A percentile compares a stretch with the other conserved stretches of the same genome.
Evolutionary conservation across 2,113 vertebrate species (phyloP).

Genomic region (Oreotragus oreotragus): DNA sequence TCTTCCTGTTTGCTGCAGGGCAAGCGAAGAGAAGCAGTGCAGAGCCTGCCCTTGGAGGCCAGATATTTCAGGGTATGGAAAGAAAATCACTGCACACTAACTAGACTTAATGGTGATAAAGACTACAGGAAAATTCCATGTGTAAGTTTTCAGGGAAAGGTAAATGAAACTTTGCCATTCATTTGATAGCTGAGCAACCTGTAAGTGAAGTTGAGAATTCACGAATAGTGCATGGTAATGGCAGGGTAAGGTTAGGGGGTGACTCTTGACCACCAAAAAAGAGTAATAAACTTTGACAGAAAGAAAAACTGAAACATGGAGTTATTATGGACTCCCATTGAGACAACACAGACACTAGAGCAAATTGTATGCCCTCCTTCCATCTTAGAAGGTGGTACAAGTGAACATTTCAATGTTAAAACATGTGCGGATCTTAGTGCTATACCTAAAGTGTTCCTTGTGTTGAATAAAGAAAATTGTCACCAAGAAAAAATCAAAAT

Average conservation of each 20-base stretch:
- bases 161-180: slow-evolving; percentile 90
- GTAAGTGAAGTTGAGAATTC: slow-evolving; percentile 73
- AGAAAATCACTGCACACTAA: slow-evolving; percentile 89
- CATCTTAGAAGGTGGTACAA: not conserved
- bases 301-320: not conserved
- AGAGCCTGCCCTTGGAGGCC: not conserved
- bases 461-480: not conserved
- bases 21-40: not conserved
- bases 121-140: slow-evolving; percentile 89
- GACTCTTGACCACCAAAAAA: not conserved
- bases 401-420: not conserved
- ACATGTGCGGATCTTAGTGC: not conserved
- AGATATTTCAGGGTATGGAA: slow-evolving; percentile 15
- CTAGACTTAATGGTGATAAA: slow-evolving; percentile 90
- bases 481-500: not conserved
- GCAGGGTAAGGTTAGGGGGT: not conserved
- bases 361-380: not conserved
- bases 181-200: slow-evolving; percentile 88
- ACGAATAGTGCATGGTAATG: not conserved
- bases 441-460: not conserved
- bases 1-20: not conserved
- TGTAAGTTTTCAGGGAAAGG: slow-evolving; percentile 90
- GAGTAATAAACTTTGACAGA: not conserved
- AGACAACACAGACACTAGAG: not conserved
- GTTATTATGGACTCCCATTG: not conserved